These are phyloP conservation scores for Scalopus aquaticus DNA, from an alignment of 2,113 vertebrate species.

Conservation along the genomic window DNA sequence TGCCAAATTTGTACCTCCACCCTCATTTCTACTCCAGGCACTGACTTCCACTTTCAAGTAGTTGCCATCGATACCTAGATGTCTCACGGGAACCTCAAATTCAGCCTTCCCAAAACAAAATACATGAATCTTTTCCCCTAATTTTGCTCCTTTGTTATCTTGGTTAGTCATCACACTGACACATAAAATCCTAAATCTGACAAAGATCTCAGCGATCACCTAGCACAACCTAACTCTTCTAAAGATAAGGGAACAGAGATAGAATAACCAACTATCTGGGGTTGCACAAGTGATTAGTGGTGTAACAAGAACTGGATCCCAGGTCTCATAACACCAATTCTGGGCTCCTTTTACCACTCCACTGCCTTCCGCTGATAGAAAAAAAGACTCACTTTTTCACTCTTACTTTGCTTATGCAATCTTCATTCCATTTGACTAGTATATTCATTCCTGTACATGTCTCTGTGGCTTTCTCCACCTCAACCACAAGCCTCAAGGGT, in stretches of 20 bases:
- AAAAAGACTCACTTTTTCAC: neutral
- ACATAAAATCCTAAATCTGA: constrained; percentile 21
- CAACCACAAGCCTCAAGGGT: constrained; percentile 2
- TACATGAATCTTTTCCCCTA: neutral
- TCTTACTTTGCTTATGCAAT: neutral
- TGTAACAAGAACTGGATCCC: neutral
- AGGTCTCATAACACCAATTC: neutral
- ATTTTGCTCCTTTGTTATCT: neutral
- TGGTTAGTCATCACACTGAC: neutral
- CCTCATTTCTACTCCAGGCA: neutral
- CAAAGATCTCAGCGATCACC: neutral
- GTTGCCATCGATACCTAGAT: neutral
- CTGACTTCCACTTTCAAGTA: neutral
- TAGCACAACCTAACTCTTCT: neutral
- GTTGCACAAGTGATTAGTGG: neutral
- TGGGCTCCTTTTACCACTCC: neutral
- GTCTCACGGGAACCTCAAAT: neutral
- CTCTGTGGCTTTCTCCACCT: neutral
- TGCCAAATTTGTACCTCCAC: neutral
- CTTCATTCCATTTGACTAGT: neutral
- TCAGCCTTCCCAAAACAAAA: constrained; percentile 1
- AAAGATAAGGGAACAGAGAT: neutral
- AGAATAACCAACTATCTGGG: neutral
- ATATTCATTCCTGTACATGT: neutral
- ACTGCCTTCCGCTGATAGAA: neutral